Base-by-base conservation (phyloP, 37 sponge, comb jelly and placozoan genomes). In the Cliona cf. orientalis region DNA sequence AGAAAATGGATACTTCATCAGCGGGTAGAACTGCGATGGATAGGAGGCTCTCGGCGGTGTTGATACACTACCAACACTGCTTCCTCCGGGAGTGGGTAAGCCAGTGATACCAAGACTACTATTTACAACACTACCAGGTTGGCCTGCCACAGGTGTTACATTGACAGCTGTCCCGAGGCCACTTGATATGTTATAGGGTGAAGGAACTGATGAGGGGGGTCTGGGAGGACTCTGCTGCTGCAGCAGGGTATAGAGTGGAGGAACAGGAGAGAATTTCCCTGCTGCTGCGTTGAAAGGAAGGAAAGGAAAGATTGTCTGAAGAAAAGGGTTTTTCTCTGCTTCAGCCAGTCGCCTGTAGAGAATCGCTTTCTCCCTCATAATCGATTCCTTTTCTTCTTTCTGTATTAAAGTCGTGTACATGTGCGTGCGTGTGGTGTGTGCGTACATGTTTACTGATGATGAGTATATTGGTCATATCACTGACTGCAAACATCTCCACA, bases 1-100 rank as follows among this genome's bases (percentile, higher is more conserved):
- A 45, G 85, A 75, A 39, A 85, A 71, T 35, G 85, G 85, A 38
- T 58, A 85, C 63, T 85, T 85, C 32, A 85, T 23, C 31, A 85
- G 76, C 3, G 83, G 63, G 45, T 78, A 77, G 61, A 85, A 33
- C 62, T 85, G 85, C 1, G 83, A 38, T 12, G 74, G 26, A 53
- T 73, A 82, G 5, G 65, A 14, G 21, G 82, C 36, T 2, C 61
- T 35, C 19, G 82, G 73, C 12, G 82, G 82, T 1, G 82, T 82
- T n/a, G n/a, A n/a, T 17, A 49, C 55, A 17, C 55, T 49, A 3
- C 60, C 59, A 36, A 75, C 76, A 58, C 76, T 75, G 38, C 76
- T 75, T 2, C 76, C 76, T 3, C 63, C 43, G 25, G 82, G 73
- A n/a, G 81, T 71, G 6, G 69, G 57, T 14, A 80, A n/a, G 5